Conservation (phyloP, 64 coral and sea anemone genomes). For the Pocillopora damicornis region DNA sequence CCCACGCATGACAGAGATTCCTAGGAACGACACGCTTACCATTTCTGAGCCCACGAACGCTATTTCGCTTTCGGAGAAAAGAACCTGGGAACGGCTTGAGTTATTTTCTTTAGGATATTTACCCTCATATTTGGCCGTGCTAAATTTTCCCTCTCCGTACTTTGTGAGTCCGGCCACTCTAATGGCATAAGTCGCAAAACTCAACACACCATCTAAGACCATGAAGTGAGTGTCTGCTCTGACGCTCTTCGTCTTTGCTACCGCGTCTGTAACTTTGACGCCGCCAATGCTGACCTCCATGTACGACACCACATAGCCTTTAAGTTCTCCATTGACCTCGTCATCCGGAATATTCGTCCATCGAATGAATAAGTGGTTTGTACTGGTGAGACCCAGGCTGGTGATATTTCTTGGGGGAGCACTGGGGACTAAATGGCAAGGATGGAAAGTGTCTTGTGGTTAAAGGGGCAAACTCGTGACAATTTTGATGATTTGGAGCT, state of each 20-base stretch:
- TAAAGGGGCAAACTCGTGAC: too few relatives aligned
- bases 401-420: neutral
- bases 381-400: neutral
- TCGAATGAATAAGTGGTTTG: neutral
- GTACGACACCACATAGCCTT: constrained; percentile 7
- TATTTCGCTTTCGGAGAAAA: too few relatives aligned
- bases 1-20: too few relatives aligned
- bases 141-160: neutral
- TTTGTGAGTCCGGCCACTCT: constrained; percentile 1
- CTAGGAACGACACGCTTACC: too few relatives aligned
- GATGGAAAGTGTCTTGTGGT: neutral
- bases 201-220: neutral
- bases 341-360: neutral
- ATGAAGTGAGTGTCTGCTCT: neutral
- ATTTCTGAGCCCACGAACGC: too few relatives aligned
- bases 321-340: neutral
- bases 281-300: neutral
- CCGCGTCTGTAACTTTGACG: neutral
- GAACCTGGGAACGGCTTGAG: too few relatives aligned
- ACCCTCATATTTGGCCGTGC: neutral
- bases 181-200: constrained; percentile 32
- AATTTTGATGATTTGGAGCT: neutral
- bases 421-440: neutral
- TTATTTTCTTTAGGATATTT: neutral
- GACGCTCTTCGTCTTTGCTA: neutral